Evolutionary conservation across 2,888 invertebrate genomes (phyloP).

Genomic region (Cephus spinipes): DNA sequence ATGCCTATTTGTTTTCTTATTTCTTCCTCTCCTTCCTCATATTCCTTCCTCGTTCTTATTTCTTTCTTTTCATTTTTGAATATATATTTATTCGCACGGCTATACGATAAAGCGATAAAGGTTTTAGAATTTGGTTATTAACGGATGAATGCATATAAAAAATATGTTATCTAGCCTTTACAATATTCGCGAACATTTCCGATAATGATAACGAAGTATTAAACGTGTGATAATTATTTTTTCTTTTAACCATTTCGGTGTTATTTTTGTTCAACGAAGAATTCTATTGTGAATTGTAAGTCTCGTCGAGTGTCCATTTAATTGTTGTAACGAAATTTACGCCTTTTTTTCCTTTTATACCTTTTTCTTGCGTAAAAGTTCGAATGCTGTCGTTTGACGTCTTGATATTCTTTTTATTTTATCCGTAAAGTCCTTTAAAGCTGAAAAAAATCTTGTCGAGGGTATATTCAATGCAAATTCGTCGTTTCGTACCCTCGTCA

Average conservation of each 20-base stretch:
- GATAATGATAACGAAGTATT: background rate
- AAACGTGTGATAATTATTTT: background rate
- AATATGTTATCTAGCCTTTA: background rate
- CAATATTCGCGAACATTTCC: background rate
- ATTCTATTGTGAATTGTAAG: background rate
- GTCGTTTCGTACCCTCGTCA: slow-evolving; percentile 28
- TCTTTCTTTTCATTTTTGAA: background rate
- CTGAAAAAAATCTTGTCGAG: background rate
- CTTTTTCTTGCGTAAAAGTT: background rate
- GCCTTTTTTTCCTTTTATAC: background rate
- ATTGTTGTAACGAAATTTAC: background rate
- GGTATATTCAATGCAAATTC: slow-evolving; percentile 28
- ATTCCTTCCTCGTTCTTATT: background rate
- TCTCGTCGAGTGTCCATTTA: background rate
- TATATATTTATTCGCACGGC: background rate
- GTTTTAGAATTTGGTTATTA: background rate
- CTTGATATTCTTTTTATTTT: background rate
- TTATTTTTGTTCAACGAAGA: too few species aligned
- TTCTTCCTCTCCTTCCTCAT: background rate
- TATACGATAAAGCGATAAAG: background rate
- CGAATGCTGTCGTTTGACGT: background rate
- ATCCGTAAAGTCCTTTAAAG: slow-evolving; percentile 3
- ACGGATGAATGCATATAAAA: background rate
- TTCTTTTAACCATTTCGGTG: too few species aligned
- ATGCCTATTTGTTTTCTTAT: background rate